Base-by-base conservation (phyloP, 2,888 invertebrate genomes). In the Drosophila kokeensis region DNA sequence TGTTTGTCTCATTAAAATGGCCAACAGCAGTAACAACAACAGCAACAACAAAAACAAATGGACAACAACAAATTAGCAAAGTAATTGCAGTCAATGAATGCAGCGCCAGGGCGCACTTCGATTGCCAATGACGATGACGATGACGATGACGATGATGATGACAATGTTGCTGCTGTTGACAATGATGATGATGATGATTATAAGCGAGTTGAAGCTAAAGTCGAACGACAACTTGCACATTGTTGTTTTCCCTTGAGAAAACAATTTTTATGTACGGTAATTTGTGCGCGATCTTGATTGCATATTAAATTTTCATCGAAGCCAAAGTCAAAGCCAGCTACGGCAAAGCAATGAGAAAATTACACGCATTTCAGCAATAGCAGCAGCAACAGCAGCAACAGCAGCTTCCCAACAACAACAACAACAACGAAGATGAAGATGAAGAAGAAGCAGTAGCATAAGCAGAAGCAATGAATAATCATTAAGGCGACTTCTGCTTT, bases 241-340 rank as follows among this genome's bases (percentile, higher is more conserved):
- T 81, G 78, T 81, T 83, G 87, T 81, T 89, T 89, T 89, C 90
- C 87, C 90, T 87, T 80, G 87, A 89, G 88, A 88, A 88, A 88
- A 88, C 69, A 73, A 86, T 88, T 77, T 86, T 86, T 81, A 82
- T 89, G 82, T 82, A 86, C 88, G 79, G 82, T 89, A 85, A 87
- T 85, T 87, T 88, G 87, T 83, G 87, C 88, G 87, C 81, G 87
- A 89, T 89, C 90, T 87, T 88, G 90, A 88, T 85, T 87, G 86
- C 88, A 90, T 84, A 89, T 89, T 89, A 89, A 89, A 87, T 85
- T 82, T 83, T 79, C 79, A 79, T 79, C 79, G 78, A 79, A 79
- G 79, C 76, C 78, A 76, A 79, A 79, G 79, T 76, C 79, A 76
- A 76, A 79, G 78, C 79, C 78, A 76, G 53, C 75, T 40, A 58